Conservation (phyloP, 2,888 invertebrate species). For the Noctua fimbriata region DNA sequence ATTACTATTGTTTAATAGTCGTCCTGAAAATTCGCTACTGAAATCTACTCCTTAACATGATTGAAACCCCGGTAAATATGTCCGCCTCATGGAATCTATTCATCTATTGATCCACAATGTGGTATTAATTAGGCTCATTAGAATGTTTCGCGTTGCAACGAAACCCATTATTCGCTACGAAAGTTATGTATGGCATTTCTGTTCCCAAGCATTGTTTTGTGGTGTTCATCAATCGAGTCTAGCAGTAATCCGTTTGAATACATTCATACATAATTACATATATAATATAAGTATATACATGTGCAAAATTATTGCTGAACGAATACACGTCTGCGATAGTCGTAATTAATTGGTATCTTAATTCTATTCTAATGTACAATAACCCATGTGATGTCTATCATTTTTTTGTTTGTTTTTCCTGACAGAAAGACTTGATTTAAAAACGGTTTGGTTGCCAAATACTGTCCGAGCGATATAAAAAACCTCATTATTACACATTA, state of each 20-base stretch:
- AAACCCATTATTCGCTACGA: slow-evolving; percentile 4
- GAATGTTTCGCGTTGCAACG: slow-evolving; percentile 26
- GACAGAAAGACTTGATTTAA: slow-evolving; percentile 40
- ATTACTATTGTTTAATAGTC: neutral
- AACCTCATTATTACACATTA: slow-evolving; percentile 48
- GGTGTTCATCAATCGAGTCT: slow-evolving; percentile 33
- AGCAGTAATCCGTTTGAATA: slow-evolving; percentile 21
- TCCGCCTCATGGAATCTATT: slow-evolving; percentile 6
- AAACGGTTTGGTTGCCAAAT: slow-evolving; percentile 54
- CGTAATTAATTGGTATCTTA: slow-evolving; percentile 31
- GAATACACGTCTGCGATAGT: slow-evolving; percentile 62
- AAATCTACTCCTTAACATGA: neutral
- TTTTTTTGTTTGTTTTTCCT: slow-evolving; percentile 43
- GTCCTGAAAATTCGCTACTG: neutral
- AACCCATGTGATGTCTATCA: slow-evolving; percentile 52
- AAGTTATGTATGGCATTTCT: slow-evolving; percentile 9
- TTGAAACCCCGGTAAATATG: neutral
- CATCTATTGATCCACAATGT: neutral
- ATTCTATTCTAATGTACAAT: slow-evolving; percentile 31
- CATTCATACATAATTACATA: slow-evolving; percentile 24
- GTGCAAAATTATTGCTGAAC: slow-evolving; percentile 65
- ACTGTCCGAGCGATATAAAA: slow-evolving; percentile 15
- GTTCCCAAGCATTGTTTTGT: slow-evolving; percentile 14
- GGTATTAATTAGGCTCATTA: slow-evolving; percentile 40
- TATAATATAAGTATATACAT: slow-evolving; percentile 19